A percentile compares a stretch with the other conserved stretches of the same genome.
phyloP scores from a whole-genome alignment of 1,140 invertebrate genomes.

The Drosophila chauvacae region DNA sequence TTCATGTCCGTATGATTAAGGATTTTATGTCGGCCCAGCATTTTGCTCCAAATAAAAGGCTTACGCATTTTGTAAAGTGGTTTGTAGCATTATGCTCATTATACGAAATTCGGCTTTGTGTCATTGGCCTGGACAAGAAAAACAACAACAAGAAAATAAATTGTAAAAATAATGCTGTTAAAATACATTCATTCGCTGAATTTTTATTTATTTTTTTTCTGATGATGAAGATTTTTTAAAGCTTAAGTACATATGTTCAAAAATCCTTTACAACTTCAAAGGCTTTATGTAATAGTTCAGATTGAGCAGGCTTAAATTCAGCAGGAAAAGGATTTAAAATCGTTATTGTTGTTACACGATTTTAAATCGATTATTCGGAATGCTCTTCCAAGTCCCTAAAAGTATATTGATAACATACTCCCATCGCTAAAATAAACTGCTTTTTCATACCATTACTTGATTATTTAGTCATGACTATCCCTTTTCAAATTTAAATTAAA shows the following conservation, averaged over 20 bases:
- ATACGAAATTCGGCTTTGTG: conserved; percentile 24
- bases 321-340: background rate
- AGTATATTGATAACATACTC: background rate
- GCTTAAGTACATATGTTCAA: background rate
- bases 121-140: conserved; percentile 1
- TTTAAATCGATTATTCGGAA: background rate
- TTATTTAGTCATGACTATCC: background rate
- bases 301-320: background rate
- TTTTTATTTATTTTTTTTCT: background rate
- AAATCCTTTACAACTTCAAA: background rate
- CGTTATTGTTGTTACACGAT: background rate
- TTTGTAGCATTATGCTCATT: conserved; percentile 37
- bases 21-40: conserved; percentile 28
- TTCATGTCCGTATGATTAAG: conserved; percentile 46
- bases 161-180: background rate
- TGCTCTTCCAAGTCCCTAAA: accelerated
- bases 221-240: background rate
- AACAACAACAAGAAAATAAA: background rate
- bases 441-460: background rate
- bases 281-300: background rate
- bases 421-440: too few relatives aligned
- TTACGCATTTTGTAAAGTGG: conserved; percentile 39
- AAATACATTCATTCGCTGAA: background rate
- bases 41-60: conserved; percentile 36
- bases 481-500: background rate